phyloP scores from a whole-genome alignment of 2,797 vertebrate genomes.

The Emys orbicularis region DNA sequence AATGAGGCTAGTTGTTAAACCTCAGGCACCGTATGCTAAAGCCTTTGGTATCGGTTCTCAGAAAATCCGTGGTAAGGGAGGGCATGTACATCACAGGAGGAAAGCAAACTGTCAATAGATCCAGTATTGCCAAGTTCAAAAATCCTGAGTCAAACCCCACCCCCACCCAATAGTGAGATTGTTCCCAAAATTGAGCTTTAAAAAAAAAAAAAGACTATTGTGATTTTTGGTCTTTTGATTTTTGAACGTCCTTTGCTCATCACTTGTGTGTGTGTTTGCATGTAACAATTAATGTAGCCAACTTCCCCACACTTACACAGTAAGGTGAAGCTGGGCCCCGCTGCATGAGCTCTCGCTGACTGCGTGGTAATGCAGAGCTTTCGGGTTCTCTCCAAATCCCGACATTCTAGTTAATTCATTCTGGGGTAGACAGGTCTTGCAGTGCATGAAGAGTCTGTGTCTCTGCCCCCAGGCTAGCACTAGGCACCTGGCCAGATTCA shows the following conservation, averaged over 20 bases:
- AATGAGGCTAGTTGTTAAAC: not conserved
- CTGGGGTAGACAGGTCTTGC: not conserved
- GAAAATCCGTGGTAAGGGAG: not conserved
- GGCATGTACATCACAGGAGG: not conserved
- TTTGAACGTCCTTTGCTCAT: not conserved
- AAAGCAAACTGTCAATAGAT: not conserved
- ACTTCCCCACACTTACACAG: not conserved
- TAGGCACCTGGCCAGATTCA: not conserved
- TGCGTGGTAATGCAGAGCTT: not conserved
- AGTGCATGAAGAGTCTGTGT: not conserved
- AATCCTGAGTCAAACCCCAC: not conserved
- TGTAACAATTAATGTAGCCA: not conserved
- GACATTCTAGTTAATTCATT: not conserved
- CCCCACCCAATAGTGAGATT: not conserved
- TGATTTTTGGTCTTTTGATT: not conserved
- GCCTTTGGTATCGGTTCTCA: not conserved
- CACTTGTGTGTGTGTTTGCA: not conserved
- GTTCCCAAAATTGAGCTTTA: not conserved
- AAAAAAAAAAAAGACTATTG: not conserved
- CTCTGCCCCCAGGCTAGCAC: not conserved
- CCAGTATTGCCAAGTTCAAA: not conserved
- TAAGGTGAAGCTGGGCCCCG: not conserved
- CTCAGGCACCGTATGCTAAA: not conserved
- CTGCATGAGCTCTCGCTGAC: not conserved
- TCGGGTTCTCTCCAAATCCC: not conserved